Evolutionary conservation across 2,888 invertebrate species (phyloP).

Genomic region (Microctonus aethiopoides): DNA sequence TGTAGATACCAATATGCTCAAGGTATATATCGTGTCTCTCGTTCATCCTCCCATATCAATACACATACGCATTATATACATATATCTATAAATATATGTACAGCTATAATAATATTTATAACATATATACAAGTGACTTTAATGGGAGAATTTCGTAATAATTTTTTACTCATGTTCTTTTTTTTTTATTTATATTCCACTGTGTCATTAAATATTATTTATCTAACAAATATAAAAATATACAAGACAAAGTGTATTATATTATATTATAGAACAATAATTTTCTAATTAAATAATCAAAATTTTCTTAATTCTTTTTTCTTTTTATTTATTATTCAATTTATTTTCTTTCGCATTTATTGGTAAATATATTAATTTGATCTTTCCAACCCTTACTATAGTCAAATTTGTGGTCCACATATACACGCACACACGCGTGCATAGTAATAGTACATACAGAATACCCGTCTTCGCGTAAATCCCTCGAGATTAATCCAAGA

Average conservation of each 20-base stretch:
- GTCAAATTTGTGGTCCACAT: constrained; percentile 4
- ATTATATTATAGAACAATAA: neutral
- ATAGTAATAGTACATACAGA: constrained; percentile 16
- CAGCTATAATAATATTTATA: no score
- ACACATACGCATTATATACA: constrained; percentile 2
- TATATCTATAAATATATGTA: neutral
- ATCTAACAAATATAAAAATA: neutral
- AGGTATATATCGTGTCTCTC: constrained; percentile 5
- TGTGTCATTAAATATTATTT: constrained; percentile 1
- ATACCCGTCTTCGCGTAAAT: constrained; percentile 33
- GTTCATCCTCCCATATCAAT: constrained; percentile 16
- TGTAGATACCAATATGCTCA: constrained; percentile 15
- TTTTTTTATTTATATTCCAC: neutral
- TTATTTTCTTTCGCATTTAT: neutral
- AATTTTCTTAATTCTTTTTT: neutral
- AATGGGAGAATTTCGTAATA: constrained; percentile 10
- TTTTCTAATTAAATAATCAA: neutral
- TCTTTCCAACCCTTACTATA: constrained; percentile 26
- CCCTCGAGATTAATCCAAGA: constrained; percentile 41
- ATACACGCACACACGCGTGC: constrained; percentile 19
- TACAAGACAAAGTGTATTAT: neutral
- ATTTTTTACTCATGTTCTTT: neutral
- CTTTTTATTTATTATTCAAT: neutral
- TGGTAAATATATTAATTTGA: neutral
- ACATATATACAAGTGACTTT: constrained; percentile 3